These are phyloP conservation scores for Drosophila tanythrix DNA, from an alignment of 2,888 invertebrate species.

Conservation along the genomic window DNA sequence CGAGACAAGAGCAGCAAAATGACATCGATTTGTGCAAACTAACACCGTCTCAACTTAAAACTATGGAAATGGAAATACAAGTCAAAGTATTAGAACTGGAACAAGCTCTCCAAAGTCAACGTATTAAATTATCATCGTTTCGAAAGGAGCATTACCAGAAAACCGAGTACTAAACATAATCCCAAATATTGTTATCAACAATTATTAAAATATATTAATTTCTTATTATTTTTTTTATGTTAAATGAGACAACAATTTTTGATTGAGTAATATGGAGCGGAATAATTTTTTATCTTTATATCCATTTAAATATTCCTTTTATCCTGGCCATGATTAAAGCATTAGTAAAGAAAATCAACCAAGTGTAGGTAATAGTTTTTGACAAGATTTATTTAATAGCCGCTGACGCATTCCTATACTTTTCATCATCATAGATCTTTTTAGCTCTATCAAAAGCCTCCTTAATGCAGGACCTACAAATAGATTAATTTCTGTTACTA, in stretches of 20 bases:
- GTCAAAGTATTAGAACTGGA: conserved; percentile 97
- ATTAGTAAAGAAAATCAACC: not conserved
- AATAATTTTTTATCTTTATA: not conserved
- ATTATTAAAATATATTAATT: conserved; percentile 34
- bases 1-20: conserved; percentile 94
- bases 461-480: conserved; percentile 89
- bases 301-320: not conserved
- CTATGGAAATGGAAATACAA: conserved; percentile 98
- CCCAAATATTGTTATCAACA: conserved; percentile 27
- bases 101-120: conserved; percentile 94
- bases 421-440: conserved; percentile 83
- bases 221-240: conserved; percentile 31
- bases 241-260: conserved; percentile 10
- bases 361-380: conserved; percentile 23
- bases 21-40: conserved; percentile 95
- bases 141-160: conserved; percentile 94
- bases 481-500: not conserved
- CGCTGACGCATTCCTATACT: conserved; percentile 72
- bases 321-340: not conserved
- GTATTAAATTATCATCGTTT: conserved; percentile 93
- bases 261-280: not conserved
- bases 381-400: conserved; percentile 70
- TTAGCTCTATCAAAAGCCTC: conserved; percentile 91
- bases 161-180: conserved; percentile 71
- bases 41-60: conserved; percentile 96